Evolutionary conservation across 2,797 vertebrate genomes (phyloP).

Genomic region (Naso thynnoides): DNA sequence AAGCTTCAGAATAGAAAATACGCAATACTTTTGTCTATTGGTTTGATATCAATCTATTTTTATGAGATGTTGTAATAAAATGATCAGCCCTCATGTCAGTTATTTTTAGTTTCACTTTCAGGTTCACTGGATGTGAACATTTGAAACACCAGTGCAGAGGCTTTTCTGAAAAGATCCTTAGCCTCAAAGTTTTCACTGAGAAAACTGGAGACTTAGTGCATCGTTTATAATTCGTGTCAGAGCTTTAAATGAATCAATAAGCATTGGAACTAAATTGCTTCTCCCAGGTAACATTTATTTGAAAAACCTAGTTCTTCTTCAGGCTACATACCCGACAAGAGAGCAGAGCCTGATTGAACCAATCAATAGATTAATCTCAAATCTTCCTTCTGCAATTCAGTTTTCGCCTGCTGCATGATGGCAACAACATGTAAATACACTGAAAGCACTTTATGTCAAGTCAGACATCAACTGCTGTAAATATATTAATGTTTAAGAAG

Average conservation of each 20-base stretch:
- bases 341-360: background rate
- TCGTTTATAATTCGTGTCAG: constrained; percentile 48
- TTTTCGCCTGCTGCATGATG: background rate
- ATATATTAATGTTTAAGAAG: background rate
- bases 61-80: background rate
- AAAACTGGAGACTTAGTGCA: constrained; percentile 30
- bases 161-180: constrained; percentile 3
- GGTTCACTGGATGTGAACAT: constrained; percentile 3
- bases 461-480: background rate
- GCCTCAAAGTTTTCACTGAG: constrained; percentile 9
- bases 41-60: background rate
- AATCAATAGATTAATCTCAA: background rate
- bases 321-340: background rate
- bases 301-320: constrained; percentile 4
- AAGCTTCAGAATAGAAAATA: background rate
- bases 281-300: constrained; percentile 12
- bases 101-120: constrained; percentile 16
- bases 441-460: background rate
- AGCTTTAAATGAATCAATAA: constrained; percentile 52
- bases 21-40: background rate
- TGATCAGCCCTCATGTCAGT: background rate
- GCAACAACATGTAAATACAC: background rate
- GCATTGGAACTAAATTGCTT: constrained; percentile 16
- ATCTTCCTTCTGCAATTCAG: constrained; percentile 17
- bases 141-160: background rate